phyloP scores from a whole-genome alignment of 2,888 invertebrate species.

The Drosophila siamana region DNA sequence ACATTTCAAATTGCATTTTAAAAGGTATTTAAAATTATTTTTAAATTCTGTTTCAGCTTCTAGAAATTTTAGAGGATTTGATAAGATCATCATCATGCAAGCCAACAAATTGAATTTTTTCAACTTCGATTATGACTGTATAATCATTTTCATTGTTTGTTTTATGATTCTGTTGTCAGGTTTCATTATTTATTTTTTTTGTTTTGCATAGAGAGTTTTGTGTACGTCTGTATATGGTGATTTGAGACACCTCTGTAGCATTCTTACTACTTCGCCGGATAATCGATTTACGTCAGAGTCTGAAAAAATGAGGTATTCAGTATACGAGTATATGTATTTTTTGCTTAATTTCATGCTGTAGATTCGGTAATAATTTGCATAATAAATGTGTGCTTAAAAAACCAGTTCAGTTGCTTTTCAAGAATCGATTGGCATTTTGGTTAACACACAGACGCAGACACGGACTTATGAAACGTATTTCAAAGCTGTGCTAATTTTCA shows the following conservation, averaged over 20 bases:
- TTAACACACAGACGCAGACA: slow-evolving; percentile 12
- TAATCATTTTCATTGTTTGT: slow-evolving; percentile 5
- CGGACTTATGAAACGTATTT: slow-evolving; percentile 49
- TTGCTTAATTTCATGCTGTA: slow-evolving; percentile 34
- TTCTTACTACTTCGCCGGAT: slow-evolving; percentile 22
- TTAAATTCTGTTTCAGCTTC: slow-evolving; percentile 12
- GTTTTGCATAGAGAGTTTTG: not conserved
- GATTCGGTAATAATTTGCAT: slow-evolving; percentile 57
- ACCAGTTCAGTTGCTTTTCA: slow-evolving; percentile 67
- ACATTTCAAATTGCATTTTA: not conserved
- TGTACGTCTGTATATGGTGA: not conserved
- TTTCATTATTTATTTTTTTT: slow-evolving; percentile 11
- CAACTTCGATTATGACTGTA: slow-evolving; percentile 10
- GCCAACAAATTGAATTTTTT: slow-evolving; percentile 21
- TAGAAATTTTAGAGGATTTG: not conserved
- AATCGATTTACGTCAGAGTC: slow-evolving; percentile 52
- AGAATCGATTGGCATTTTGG: slow-evolving; percentile 59
- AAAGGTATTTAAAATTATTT: slow-evolving; percentile 12
- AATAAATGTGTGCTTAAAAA: slow-evolving; percentile 58
- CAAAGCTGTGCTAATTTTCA: slow-evolving; percentile 61
- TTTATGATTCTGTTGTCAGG: slow-evolving; percentile 3
- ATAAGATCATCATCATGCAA: slow-evolving; percentile 13
- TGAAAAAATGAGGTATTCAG: slow-evolving; percentile 2
- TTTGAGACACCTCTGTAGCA: slow-evolving; percentile 20
- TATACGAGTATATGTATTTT: slow-evolving; percentile 14